A percentile compares a stretch with the other conserved stretches of the same genome.
These are phyloP conservation scores for Perithous albicinctus DNA, from an alignment of 2,888 invertebrate genomes.

Conservation along the genomic window DNA sequence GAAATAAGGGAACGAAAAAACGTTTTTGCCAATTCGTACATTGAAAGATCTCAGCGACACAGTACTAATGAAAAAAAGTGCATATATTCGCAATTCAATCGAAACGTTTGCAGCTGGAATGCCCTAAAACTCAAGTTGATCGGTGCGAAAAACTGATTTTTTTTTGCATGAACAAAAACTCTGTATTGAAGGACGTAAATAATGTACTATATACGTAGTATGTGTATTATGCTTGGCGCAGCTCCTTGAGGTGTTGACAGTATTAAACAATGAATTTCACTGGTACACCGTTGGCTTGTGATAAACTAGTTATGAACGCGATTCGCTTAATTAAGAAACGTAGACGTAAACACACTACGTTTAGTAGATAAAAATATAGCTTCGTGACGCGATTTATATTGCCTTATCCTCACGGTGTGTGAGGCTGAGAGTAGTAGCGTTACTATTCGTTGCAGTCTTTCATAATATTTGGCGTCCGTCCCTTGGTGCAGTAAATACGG, in stretches of 20 bases:
- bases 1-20: slow-evolving; percentile 28
- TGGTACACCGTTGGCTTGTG: slow-evolving; percentile 79
- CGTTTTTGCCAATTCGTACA: slow-evolving; percentile 56
- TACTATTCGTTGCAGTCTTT: slow-evolving; percentile 61
- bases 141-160: background rate
- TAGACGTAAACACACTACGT: slow-evolving; percentile 55
- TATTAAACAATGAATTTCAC: slow-evolving; percentile 76
- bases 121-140: background rate
- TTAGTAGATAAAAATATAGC: slow-evolving; percentile 57
- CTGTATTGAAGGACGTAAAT: slow-evolving; percentile 33
- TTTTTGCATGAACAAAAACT: background rate
- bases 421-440: slow-evolving; percentile 70
- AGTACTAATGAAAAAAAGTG: slow-evolving; percentile 5
- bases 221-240: slow-evolving; percentile 67
- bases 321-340: slow-evolving; percentile 61
- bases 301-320: slow-evolving; percentile 70
- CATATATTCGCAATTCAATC: background rate
- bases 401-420: slow-evolving; percentile 74
- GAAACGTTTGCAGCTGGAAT: background rate
- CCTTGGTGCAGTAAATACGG: slow-evolving; percentile 61
- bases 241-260: slow-evolving; percentile 72
- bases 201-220: slow-evolving; percentile 21
- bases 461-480: slow-evolving; percentile 66
- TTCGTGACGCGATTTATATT: slow-evolving; percentile 68
- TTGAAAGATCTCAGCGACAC: slow-evolving; percentile 55